Conservation (phyloP, 1,140 invertebrate genomes). For the Cydia amplana region DNA sequence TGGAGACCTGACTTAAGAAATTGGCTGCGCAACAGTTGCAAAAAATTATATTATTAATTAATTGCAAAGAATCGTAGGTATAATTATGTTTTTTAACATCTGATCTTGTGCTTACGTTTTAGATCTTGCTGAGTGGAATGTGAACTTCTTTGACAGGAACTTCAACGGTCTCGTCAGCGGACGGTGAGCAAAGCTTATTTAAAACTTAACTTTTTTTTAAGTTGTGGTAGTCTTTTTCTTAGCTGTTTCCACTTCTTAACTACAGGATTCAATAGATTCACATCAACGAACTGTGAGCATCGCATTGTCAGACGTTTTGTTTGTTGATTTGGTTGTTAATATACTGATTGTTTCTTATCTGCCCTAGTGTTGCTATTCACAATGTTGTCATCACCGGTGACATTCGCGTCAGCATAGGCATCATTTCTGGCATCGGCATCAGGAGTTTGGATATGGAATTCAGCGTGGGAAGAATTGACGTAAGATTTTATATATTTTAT, state of each 20-base stretch:
- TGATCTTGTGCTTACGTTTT: slow-evolving; percentile 22
- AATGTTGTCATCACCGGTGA: background rate
- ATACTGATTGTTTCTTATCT: background rate
- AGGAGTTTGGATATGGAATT: background rate
- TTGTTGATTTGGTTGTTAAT: background rate
- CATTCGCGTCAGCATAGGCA: too few species aligned
- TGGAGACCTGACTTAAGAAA: too few species aligned
- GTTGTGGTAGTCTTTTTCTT: too few species aligned
- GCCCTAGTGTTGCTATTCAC: background rate
- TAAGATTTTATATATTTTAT: too few species aligned
- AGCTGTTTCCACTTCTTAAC: too few species aligned
- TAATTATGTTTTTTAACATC: too few species aligned
- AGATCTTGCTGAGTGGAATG: slow-evolving; percentile 39
- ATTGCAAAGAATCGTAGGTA: too few species aligned
- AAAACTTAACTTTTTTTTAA: background rate
- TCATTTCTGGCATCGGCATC: background rate
- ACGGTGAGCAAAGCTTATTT: slow-evolving; percentile 36
- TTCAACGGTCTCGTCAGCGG: slow-evolving; percentile 35
- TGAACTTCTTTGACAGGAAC: slow-evolving; percentile 36
- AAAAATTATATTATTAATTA: too few species aligned
- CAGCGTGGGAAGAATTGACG: background rate
- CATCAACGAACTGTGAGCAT: too few species aligned
- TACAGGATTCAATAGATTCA: too few species aligned
- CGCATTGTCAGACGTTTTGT: too few species aligned
- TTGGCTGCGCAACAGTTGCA: too few species aligned